Base-by-base conservation (phyloP, 2,888 invertebrate genomes). In the Isoperla grammatica region DNA sequence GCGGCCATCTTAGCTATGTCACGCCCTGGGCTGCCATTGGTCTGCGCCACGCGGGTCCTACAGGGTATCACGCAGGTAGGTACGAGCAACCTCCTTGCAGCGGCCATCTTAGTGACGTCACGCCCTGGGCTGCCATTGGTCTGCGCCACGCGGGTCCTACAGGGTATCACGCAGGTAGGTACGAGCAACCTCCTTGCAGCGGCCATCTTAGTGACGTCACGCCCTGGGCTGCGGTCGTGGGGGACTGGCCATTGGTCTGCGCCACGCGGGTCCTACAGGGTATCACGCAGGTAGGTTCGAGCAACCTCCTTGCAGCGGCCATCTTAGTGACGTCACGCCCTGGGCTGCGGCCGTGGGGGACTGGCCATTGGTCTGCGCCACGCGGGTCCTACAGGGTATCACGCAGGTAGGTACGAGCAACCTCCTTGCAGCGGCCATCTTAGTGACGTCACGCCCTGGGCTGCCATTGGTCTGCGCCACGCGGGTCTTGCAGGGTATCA, bases 301-400 rank as follows among this genome's bases (percentile, higher is more conserved):
- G 88, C 70, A 76, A 81, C 55, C 77, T 92, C 17, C 74, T 78
- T 5, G 68, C 72, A 1, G 68, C 75, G 0, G 75, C 84, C 0
- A 76, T 87, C 23, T 67, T 77, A 0, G 70, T 85, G 3, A 84
- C 85, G 40, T 81, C 87, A 0, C 86, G 63, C 92, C 93, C 0
- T 35, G 79, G 1, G 84, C 84, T 54, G 88, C 91, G 0, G 70
- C 76, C 13, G 68, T 78, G 68, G 80, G 81, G 2, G 84, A 80
- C 9, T 85, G 84, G 77, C 71, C 78, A 45, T 76, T 83, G 1
- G 79, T 89, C 0, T 83, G 87, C 67, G 76, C 73, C 0, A 79
- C 85, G 61, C 78, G 94, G 56, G 80, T 87, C 0, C 68, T 86
- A 0, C 86, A 88, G 73, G 93, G 94, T 0, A 76, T 92, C 3